phyloP scores from a whole-genome alignment of 2,888 invertebrate genomes.

The Diploptera punctata region DNA sequence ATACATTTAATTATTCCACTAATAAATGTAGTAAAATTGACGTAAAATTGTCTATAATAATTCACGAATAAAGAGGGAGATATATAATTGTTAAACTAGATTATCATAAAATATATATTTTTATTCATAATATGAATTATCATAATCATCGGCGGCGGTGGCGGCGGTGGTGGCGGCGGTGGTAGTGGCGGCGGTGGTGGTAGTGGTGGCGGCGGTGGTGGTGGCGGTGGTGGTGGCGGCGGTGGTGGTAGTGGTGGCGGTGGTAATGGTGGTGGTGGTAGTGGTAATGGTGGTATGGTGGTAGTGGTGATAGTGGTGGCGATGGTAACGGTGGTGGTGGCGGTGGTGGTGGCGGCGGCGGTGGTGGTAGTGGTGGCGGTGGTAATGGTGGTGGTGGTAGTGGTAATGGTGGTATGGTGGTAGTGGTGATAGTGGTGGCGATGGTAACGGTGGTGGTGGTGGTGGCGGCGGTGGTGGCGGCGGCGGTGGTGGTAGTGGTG shows the following conservation, averaged over 20 bases:
- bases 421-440: background rate
- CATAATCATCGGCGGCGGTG: background rate
- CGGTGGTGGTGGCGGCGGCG: background rate
- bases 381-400: background rate
- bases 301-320: background rate
- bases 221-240: background rate
- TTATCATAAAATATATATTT: no score
- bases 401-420: no score
- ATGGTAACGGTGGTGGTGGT: background rate
- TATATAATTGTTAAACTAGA: no score
- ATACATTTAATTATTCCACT: no score
- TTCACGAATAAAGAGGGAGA: no score
- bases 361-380: background rate
- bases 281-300: no score
- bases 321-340: background rate
- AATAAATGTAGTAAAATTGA: no score
- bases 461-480: background rate
- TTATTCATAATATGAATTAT: no score
- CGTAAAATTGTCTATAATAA: no score
- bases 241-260: background rate
- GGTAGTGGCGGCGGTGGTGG: background rate
- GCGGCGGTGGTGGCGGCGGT: background rate
- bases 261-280: background rate
- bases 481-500: background rate
- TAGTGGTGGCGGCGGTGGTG: background rate